These are phyloP conservation scores for Aporophyla nigra DNA, from an alignment of 2,888 invertebrate genomes.

Conservation along the genomic window DNA sequence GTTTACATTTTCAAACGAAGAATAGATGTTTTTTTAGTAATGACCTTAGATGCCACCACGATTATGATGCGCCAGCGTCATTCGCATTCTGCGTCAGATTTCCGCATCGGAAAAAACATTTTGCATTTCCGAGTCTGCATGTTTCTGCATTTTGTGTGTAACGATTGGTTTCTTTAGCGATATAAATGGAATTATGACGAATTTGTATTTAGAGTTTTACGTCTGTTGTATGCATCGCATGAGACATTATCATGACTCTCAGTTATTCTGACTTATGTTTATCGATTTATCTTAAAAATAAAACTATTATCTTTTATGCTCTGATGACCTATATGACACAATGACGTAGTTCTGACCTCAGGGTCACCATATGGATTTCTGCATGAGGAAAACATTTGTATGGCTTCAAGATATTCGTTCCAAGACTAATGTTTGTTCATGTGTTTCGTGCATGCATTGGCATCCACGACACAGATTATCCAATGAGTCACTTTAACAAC, in stretches of 20 bases:
- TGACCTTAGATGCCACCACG: conserved; percentile 22
- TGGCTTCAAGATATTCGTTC: conserved; percentile 28
- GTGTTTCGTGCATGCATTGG: conserved; percentile 36
- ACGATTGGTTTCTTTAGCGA: conserved; percentile 15
- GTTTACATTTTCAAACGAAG: conserved; percentile 3
- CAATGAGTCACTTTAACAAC: conserved; percentile 35
- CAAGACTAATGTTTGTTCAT: conserved; percentile 32
- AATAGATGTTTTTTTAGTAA: conserved; percentile 6
- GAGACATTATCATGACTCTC: conserved; percentile 10
- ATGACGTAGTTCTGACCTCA: conserved; percentile 24
- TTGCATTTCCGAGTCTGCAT: conserved; percentile 19
- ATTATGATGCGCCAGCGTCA: conserved; percentile 18
- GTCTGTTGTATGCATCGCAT: not conserved
- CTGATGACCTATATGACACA: conserved; percentile 44
- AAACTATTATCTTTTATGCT: conserved; percentile 12
- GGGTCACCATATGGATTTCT: conserved; percentile 35
- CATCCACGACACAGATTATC: conserved; percentile 40
- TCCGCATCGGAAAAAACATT: conserved; percentile 20
- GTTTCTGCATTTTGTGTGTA: not conserved
- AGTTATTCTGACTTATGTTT: not conserved
- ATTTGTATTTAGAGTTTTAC: not conserved
- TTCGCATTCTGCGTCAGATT: conserved; percentile 26
- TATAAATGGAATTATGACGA: conserved; percentile 6
- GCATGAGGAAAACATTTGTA: conserved; percentile 28
- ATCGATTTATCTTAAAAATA: not conserved